Percentiles rank a stretch among this genome's conserved stretches.
Evolutionary conservation across 1,140 invertebrate species (phyloP).

Genomic region (Bombus polaris): DNA sequence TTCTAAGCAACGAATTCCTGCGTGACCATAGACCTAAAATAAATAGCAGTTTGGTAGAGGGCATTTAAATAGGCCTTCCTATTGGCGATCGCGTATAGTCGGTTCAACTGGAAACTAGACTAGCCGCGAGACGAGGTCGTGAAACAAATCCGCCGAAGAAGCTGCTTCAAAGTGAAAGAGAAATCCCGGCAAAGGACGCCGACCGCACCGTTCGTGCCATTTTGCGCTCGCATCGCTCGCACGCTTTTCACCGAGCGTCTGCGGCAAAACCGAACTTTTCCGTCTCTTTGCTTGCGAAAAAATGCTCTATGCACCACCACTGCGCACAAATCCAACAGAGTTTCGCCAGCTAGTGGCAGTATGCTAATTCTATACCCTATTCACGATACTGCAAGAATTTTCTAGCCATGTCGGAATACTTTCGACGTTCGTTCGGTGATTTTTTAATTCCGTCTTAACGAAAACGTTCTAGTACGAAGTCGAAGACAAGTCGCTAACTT

Average conservation of each 20-base stretch:
- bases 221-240: neutral
- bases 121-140: neutral
- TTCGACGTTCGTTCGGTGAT: neutral
- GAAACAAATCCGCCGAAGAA: neutral
- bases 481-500: no score
- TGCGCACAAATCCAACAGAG: neutral
- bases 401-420: no score
- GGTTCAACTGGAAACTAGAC: neutral
- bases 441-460: no score
- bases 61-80: neutral
- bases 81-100: neutral
- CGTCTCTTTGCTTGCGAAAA: neutral
- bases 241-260: neutral
- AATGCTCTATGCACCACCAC: neutral
- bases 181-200: slow-evolving; percentile 11
- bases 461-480: no score
- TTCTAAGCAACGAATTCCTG: neutral
- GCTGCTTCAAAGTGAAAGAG: slow-evolving; percentile 12
- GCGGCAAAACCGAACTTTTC: neutral
- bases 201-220: slow-evolving; percentile 7
- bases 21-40: neutral
- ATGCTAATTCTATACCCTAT: neutral
- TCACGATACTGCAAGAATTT: neutral
- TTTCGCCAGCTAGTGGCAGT: neutral
- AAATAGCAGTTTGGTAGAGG: neutral